Evolutionary conservation across 2,797 vertebrate species (phyloP).

Genomic region (Karalla daura): DNA sequence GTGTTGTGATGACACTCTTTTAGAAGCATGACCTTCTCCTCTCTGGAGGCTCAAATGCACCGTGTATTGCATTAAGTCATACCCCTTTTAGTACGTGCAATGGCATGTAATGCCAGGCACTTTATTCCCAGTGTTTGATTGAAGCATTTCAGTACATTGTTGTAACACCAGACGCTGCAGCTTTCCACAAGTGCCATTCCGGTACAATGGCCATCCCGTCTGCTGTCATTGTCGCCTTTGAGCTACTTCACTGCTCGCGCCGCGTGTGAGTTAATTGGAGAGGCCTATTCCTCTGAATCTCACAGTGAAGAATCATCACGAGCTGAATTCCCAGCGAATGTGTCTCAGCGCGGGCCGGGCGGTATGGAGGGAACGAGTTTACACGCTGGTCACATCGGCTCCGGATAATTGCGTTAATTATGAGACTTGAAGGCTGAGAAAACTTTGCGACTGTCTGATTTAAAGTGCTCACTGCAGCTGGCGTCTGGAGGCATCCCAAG

Average conservation of each 20-base stretch:
- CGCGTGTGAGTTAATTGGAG: slow-evolving; percentile 10
- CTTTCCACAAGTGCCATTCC: slow-evolving; percentile 24
- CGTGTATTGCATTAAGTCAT: neutral
- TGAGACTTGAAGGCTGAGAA: neutral
- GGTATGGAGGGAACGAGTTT: neutral
- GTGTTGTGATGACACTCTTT: slow-evolving; percentile 64
- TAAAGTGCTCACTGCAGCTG: neutral
- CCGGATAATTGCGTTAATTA: neutral
- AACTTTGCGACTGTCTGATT: neutral
- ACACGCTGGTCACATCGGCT: neutral
- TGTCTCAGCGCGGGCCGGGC: neutral
- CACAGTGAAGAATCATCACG: neutral
- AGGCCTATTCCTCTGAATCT: neutral
- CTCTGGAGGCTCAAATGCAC: slow-evolving; percentile 15
- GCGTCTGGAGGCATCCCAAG: neutral
- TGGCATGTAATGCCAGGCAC: neutral
- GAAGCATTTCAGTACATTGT: neutral
- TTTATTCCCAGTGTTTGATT: slow-evolving; percentile 4
- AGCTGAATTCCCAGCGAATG: neutral
- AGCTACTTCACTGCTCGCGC: slow-evolving; percentile 20
- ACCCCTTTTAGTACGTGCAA: neutral
- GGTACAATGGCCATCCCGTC: neutral
- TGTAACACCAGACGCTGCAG: slow-evolving; percentile 3
- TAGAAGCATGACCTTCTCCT: neutral
- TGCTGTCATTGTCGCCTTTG: slow-evolving; percentile 19